Evolutionary conservation across 2,113 vertebrate species (phyloP), one percentile per base, ranked within the genome.

Genomic region (Psephotus haematonotus): DNA sequence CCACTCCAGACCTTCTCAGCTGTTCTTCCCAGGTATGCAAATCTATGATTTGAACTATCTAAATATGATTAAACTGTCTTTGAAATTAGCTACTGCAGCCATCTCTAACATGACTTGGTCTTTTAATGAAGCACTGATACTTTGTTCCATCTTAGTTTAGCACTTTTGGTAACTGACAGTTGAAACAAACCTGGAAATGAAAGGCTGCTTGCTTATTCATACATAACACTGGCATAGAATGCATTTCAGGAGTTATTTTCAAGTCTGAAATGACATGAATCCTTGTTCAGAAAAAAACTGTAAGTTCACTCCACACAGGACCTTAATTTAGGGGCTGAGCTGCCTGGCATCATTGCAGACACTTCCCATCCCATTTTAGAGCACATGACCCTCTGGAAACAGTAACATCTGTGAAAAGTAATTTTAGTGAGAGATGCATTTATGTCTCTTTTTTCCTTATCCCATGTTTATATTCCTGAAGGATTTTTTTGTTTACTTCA

Each of bases 191-290:
- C 17, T 55, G 55, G 35, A 90, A 96, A 88, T 29, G 1, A 92
- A 86, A 91, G 6, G 37, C 31, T 83, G 77, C 46, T 86, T 69
- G 50, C 64, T 96, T 93, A 92, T 71, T 84, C 83, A 81, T n/a
- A 77, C 80, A 78, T 37, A 77, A 24, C 24, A 57, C n/a, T 81
- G 43, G 18, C 69, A 71, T 1, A 63, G 78, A 86, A 83, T 1
- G 1, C 11, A 47, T 24, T 81, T 74, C 22, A 78, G 60, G 52
- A 81, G 44, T 65, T 79, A 90, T 82, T 96, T 95, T 77, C 68
- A 86, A 67, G 49, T 60, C 72, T 68, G 59, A 70, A 94, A 84
- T 52, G 7, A 93, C 72, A 86, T 10, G 2, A 7, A 76, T 41
- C 15, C 46, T 57, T 25, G 4, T 41, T 78, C 64, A 94, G 64